phyloP scores from a whole-genome alignment of 2,888 invertebrate species.

The Hydrotaea cyrtoneurina region DNA sequence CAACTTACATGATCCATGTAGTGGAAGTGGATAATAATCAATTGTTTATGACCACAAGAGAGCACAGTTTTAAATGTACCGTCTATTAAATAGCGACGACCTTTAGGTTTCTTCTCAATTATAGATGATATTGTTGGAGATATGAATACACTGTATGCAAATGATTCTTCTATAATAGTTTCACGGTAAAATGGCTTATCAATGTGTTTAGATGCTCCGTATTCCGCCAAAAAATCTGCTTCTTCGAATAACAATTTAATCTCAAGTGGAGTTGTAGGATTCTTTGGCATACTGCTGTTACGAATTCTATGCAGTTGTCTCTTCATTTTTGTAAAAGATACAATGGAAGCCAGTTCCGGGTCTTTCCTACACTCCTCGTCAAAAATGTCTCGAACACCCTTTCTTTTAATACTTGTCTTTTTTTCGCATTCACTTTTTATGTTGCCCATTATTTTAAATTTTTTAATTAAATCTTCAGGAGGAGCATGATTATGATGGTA shows the following conservation, averaged over 20 bases:
- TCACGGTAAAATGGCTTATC: not conserved
- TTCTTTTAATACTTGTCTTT: no score
- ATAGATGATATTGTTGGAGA: not conserved
- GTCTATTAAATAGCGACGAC: not conserved
- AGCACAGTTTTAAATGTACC: not conserved
- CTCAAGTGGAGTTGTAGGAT: not conserved
- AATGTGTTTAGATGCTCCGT: conserved; percentile 10
- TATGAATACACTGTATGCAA: not conserved
- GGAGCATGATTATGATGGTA: no score
- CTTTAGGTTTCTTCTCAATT: not conserved
- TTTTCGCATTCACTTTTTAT: no score
- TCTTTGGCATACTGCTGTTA: not conserved
- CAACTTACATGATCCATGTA: not conserved
- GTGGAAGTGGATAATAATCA: not conserved
- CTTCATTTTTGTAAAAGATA: conserved; percentile 28
- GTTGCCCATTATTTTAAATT: no score
- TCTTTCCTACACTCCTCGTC: conserved; percentile 21
- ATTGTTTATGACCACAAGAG: not conserved
- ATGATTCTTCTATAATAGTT: not conserved
- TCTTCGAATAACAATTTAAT: not conserved
- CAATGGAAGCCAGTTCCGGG: not conserved
- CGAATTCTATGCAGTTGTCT: conserved; percentile 3
- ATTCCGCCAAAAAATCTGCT: not conserved
- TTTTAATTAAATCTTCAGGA: no score
- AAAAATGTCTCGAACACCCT: conserved; percentile 15